phyloP scores from a whole-genome alignment of 2,797 vertebrate genomes.

The Gallinago stenura region DNA sequence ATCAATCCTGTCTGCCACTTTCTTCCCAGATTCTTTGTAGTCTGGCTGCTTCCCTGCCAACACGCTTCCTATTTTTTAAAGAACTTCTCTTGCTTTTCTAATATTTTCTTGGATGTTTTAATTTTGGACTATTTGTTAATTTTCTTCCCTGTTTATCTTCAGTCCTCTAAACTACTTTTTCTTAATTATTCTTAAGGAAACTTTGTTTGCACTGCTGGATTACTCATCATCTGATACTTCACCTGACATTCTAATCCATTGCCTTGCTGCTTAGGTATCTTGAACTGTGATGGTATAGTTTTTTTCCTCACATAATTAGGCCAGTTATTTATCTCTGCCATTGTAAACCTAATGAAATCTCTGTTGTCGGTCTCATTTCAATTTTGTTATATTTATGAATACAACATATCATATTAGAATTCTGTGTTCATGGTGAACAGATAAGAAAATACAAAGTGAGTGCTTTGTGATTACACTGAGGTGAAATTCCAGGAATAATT shows the following conservation, averaged over 20 bases:
- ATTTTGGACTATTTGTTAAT: slow-evolving; percentile 23
- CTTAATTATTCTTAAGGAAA: not conserved
- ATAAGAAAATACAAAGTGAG: not conserved
- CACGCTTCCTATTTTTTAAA: not conserved
- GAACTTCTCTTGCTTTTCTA: not conserved
- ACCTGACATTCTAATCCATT: not conserved
- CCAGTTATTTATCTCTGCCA: not conserved
- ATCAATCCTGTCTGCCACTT: slow-evolving; percentile 8
- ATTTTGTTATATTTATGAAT: not conserved
- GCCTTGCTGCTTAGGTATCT: not conserved
- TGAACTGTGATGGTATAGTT: not conserved
- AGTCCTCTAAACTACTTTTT: not conserved
- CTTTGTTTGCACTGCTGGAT: not conserved
- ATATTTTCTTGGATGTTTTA: slow-evolving; percentile 9
- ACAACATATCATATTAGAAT: not conserved
- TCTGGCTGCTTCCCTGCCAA: not conserved
- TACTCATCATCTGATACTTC: not conserved
- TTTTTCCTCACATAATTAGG: not conserved
- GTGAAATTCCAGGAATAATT: not conserved
- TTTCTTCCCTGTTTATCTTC: not conserved
- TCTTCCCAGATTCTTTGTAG: not conserved
- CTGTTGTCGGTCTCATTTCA: not conserved
- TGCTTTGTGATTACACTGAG: not conserved
- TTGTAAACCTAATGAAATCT: not conserved
- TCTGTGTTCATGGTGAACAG: not conserved